Evolutionary conservation across 2,888 invertebrate species (phyloP), one percentile per base, ranked within the genome.

Genomic region (Tetragonisca angustula): DNA sequence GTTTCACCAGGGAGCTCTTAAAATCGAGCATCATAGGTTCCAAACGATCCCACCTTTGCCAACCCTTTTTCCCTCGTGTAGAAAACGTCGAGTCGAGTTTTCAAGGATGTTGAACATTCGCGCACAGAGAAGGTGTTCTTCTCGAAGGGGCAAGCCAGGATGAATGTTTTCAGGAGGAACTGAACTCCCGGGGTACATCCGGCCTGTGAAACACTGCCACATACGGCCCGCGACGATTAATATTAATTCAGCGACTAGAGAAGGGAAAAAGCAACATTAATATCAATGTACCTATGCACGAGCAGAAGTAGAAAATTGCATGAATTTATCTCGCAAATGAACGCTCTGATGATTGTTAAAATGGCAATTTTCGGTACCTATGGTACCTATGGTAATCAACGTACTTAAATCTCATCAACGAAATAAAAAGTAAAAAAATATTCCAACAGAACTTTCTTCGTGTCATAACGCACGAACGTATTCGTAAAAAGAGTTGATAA

Each of bases 231-330:
- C 68, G 78, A 79, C 89, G 90, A 92, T 92, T 91, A 92, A 92
- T 92, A 92, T 92, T 92, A 91, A 92, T 92, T 85, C 88, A 68
- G 68, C 61, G 36, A 9, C 2, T 15, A 17, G 32, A 4, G 36
- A 54, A 70, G 83, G 65, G 54, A 87, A 88, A 78, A 79, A 88
- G 80, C 75, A 80, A 85, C 91, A 92, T 92, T 92, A 92, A 92
- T 92, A 92, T 92, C 91, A 92, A 91, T 92, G 90, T 56, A 52
- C 36, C 32, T 43, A 36, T 56, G 50, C 36, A 80, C 36, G 32
- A 43, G 59, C n/a, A 36, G 50, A 67, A 74, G 61, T 50, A 49
- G 77, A 68, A 75, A 61, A 76, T 62, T 75, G 65, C 17, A 68
- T 69, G 50, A 68, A 52, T 67, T 73, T 76, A 69, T 27, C 21